phyloP scores from a whole-genome alignment of 2,888 invertebrate species.

The Encarsia formosa region DNA sequence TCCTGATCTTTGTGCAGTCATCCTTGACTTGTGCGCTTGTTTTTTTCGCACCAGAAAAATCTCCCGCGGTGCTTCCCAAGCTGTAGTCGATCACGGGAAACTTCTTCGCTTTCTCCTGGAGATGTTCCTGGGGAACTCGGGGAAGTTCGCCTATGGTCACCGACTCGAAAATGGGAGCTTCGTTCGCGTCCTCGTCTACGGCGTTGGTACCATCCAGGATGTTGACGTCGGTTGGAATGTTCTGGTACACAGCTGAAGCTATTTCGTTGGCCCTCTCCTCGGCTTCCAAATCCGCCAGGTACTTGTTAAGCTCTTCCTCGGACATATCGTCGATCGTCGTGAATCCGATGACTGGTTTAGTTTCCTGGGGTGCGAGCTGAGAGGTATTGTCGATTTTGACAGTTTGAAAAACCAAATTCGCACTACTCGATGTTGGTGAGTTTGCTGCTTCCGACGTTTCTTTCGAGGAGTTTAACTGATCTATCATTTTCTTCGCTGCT shows the following conservation, averaged over 20 bases:
- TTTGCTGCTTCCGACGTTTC: neutral
- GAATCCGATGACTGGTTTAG: conserved; percentile 39
- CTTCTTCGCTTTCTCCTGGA: conserved; percentile 41
- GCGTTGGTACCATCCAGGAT: conserved; percentile 25
- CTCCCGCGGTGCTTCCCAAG: conserved; percentile 28
- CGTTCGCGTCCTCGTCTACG: conserved; percentile 41
- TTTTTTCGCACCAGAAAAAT: conserved; percentile 34
- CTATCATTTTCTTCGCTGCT: conserved; percentile 34
- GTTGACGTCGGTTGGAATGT: conserved; percentile 19
- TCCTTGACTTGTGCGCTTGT: conserved; percentile 32
- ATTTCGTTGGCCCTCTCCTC: conserved; percentile 41
- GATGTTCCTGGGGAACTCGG: conserved; percentile 36
- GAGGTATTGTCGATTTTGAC: conserved; percentile 27
- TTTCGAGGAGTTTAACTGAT: conserved; percentile 26
- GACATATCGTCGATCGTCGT: conserved; percentile 45
- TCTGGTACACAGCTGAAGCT: conserved; percentile 27
- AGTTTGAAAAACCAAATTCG: conserved; percentile 32
- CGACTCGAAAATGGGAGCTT: conserved; percentile 41
- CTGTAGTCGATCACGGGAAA: conserved; percentile 42
- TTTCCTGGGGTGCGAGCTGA: conserved; percentile 21
- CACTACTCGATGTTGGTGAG: conserved; percentile 12
- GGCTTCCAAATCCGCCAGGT: conserved; percentile 50
- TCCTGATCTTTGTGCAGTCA: conserved; percentile 34
- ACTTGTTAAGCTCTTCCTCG: conserved; percentile 49
- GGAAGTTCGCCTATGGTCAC: conserved; percentile 42